Percentiles rank a stretch among this genome's conserved stretches.
Evolutionary conservation across 2,888 invertebrate species (phyloP).

Genomic region (Poecilus cupreus): DNA sequence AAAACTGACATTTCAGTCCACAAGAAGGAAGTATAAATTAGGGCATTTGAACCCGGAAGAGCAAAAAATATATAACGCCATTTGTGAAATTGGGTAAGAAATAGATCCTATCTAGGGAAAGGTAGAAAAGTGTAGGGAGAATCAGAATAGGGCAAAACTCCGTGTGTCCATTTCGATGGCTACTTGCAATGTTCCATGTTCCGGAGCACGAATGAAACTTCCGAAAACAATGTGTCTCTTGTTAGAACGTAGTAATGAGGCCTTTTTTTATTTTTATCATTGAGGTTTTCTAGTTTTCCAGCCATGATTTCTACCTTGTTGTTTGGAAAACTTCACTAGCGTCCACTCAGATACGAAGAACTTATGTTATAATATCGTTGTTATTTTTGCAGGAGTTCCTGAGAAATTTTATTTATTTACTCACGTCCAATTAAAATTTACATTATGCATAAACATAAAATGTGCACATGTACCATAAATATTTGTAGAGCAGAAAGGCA

Average conservation of each 20-base stretch:
- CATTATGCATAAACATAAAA: too few species aligned
- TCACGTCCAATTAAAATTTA: too few species aligned
- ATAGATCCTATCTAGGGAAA: too few species aligned
- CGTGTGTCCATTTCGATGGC: background rate
- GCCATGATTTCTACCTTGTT: background rate
- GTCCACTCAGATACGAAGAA: background rate
- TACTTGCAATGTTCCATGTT: background rate
- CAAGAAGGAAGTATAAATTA: too few species aligned
- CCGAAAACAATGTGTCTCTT: constrained; percentile 48
- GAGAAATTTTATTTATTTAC: too few species aligned
- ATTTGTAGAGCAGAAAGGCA: background rate
- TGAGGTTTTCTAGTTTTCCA: background rate
- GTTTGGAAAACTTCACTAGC: background rate
- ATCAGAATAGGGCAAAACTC: background rate
- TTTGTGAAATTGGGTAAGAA: too few species aligned
- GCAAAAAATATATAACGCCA: too few species aligned
- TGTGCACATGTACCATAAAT: background rate
- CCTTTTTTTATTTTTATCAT: constrained; percentile 34
- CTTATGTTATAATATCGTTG: background rate
- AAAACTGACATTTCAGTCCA: too few species aligned
- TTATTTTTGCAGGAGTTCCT: too few species aligned
- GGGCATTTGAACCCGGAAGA: too few species aligned
- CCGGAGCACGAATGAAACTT: background rate
- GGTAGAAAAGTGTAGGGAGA: too few species aligned
- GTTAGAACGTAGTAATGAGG: constrained; percentile 47